A percentile compares a stretch with the other conserved stretches of the same genome.
phyloP scores from a whole-genome alignment of 1,140 invertebrate species.

The Drosophila ogumai region DNA sequence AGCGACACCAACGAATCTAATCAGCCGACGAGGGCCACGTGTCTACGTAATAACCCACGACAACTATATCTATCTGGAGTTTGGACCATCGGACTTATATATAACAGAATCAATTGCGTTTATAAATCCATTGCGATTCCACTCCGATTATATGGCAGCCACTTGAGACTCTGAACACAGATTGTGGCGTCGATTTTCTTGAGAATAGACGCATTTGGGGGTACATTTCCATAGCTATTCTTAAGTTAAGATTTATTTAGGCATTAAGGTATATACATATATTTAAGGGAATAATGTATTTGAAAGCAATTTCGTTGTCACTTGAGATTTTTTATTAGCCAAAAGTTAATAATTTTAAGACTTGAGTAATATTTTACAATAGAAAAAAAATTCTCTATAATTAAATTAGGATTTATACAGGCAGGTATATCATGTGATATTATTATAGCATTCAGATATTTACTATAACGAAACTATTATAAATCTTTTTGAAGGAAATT shows the following conservation, averaged over 20 bases:
- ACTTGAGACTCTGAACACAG: background rate
- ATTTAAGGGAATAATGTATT: too few relatives aligned
- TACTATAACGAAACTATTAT: background rate
- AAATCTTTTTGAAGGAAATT: background rate
- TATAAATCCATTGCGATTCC: background rate
- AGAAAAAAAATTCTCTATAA: too few relatives aligned
- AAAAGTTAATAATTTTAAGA: too few relatives aligned
- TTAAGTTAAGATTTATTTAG: background rate
- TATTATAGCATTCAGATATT: background rate
- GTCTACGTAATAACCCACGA: slow-evolving; percentile 12
- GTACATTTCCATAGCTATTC: background rate
- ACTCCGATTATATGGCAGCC: slow-evolving; percentile 17
- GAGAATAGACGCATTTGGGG: background rate
- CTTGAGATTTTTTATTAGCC: too few relatives aligned
- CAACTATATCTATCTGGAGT: slow-evolving; percentile 29
- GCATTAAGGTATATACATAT: background rate
- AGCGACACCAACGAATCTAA: slow-evolving; percentile 27
- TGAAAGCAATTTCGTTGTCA: too few relatives aligned
- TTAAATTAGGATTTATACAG: too few relatives aligned
- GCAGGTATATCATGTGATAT: background rate
- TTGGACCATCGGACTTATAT: slow-evolving; percentile 15
- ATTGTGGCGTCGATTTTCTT: background rate
- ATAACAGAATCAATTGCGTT: background rate
- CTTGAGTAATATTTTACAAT: too few relatives aligned
- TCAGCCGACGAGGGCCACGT: slow-evolving; percentile 39